phyloP scores from a whole-genome alignment of 2,113 vertebrate species.

The Patagioenas fasciata region DNA sequence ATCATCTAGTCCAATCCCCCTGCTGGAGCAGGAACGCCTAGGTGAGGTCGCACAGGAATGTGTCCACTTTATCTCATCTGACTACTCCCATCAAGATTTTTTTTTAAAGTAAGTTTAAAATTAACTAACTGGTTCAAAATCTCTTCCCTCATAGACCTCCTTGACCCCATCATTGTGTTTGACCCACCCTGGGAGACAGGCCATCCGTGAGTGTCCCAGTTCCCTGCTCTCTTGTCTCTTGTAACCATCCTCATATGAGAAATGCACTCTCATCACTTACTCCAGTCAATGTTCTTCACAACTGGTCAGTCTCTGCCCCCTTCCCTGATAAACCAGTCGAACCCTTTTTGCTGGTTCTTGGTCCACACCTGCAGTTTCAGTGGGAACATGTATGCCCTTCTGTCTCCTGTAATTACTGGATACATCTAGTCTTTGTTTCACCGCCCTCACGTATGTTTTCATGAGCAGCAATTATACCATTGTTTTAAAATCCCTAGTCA shows the following conservation, averaged over 20 bases:
- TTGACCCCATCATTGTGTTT: not conserved
- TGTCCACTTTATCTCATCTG: not conserved
- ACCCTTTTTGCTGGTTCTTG: not conserved
- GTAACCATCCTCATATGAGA: not conserved
- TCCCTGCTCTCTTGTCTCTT: not conserved
- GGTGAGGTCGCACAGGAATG: too few relatives aligned
- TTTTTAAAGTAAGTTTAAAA: not conserved
- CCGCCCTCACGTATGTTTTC: not conserved
- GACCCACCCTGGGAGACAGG: not conserved
- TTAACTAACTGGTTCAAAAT: not conserved
- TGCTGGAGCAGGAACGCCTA: too few relatives aligned
- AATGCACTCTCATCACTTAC: not conserved
- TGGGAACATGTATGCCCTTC: not conserved
- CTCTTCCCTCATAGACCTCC: not conserved
- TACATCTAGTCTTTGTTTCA: conserved; percentile 8
- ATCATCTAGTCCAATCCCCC: too few relatives aligned
- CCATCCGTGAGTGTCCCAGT: not conserved
- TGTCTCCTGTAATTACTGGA: conserved; percentile 6
- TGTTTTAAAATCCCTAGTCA: conserved; percentile 20
- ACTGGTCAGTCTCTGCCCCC: not conserved
- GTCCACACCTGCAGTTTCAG: not conserved
- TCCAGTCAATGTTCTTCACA: not conserved
- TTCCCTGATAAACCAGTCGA: not conserved
- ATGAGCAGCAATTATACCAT: conserved; percentile 24
- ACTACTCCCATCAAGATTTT: not conserved